Conservation (phyloP, 2,113 vertebrate genomes). For the Bubo bubo region DNA sequence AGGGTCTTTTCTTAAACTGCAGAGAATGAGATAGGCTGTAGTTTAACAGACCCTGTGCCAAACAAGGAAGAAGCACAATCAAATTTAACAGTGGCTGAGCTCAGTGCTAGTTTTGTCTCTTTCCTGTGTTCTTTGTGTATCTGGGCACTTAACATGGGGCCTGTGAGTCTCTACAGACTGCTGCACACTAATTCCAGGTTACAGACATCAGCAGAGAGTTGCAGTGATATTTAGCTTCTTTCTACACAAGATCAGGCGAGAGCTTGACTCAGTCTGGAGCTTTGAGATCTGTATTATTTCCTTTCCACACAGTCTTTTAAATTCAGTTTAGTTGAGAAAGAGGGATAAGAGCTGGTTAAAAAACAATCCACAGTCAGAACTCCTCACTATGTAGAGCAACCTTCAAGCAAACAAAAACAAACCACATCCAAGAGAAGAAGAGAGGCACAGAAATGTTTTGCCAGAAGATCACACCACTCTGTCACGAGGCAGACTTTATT, state of each 20-base stretch:
- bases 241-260: background rate
- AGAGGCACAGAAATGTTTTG: background rate
- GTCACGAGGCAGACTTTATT: slow-evolving; percentile 54
- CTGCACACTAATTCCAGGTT: background rate
- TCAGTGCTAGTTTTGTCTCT: background rate
- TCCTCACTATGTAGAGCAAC: background rate
- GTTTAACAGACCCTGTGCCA: background rate
- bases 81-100: background rate
- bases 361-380: background rate
- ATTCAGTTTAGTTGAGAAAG: background rate
- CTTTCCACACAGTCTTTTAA: background rate
- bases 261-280: background rate
- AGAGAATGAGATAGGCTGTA: background rate
- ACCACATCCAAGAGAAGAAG: background rate
- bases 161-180: background rate
- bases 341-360: background rate
- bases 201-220: background rate
- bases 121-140: background rate
- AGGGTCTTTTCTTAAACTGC: background rate
- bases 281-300: background rate
- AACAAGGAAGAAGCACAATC: background rate
- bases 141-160: background rate
- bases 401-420: background rate
- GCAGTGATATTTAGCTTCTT: background rate
- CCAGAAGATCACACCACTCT: background rate